Conservation (phyloP, 2,797 vertebrate species). For the Dicrostonyx torquatus region DNA sequence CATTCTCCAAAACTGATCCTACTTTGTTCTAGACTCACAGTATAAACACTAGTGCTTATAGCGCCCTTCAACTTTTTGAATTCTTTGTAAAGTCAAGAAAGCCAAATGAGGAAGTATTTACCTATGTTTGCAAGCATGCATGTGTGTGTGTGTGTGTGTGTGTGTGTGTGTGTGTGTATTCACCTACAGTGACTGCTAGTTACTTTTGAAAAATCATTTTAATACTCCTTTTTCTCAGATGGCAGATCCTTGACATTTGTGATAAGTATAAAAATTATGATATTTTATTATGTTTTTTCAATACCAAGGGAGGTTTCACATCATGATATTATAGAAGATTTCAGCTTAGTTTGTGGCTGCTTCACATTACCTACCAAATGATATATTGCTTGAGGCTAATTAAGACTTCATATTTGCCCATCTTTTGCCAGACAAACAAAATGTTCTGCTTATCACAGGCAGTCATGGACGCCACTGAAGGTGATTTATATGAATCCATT, state of each 20-base stretch:
- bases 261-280: neutral
- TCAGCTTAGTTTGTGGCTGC: constrained; percentile 20
- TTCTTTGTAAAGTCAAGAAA: neutral
- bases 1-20: neutral
- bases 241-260: neutral
- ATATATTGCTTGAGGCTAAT: constrained; percentile 26
- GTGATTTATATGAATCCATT: constrained; percentile 15
- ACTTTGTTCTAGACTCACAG: constrained; percentile 43
- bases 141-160: neutral
- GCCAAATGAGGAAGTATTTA: neutral
- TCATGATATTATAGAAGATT: neutral
- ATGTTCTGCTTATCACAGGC: neutral
- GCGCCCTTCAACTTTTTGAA: constrained; percentile 12
- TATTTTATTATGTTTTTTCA: constrained; percentile 37
- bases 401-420: neutral
- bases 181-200: neutral
- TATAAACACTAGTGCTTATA: neutral
- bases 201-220: constrained; percentile 42
- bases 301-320: neutral
- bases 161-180: neutral
- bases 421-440: constrained; percentile 13
- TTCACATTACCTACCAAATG: neutral
- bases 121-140: neutral
- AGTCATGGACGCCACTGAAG: neutral
- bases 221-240: constrained; percentile 20